phyloP scores from a whole-genome alignment of 2,888 invertebrate species.

The Euspilapteryx auroguttella region DNA sequence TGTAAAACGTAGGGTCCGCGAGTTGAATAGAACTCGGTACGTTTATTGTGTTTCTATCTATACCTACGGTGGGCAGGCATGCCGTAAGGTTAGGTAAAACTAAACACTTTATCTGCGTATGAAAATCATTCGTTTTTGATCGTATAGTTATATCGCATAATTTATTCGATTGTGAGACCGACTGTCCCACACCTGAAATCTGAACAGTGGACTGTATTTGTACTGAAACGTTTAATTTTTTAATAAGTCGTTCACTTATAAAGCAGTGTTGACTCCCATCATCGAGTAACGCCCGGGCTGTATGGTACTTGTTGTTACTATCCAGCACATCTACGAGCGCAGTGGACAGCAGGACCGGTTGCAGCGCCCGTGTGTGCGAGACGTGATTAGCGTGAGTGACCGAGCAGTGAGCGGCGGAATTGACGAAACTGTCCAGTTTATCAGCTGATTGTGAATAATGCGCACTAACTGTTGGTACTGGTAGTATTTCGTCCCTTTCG shows the following conservation, averaged over 20 bases:
- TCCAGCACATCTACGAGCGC: conserved; percentile 9
- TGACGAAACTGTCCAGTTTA: no score
- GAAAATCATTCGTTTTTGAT: conserved; percentile 7
- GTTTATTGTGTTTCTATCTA: background rate
- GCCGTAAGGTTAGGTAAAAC: conserved; percentile 6
- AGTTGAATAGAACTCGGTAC: conserved; percentile 6
- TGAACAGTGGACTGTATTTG: conserved; percentile 7
- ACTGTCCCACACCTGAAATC: conserved; percentile 9
- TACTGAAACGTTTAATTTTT: conserved; percentile 5
- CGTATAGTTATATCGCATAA: conserved; percentile 7
- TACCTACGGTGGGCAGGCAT: conserved; percentile 4
- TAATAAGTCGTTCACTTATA: background rate
- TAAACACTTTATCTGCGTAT: conserved; percentile 7
- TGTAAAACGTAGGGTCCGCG: conserved; percentile 7
- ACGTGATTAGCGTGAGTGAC: no score
- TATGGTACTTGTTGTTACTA: conserved; percentile 7
- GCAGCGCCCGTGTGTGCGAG: no score
- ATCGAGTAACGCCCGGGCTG: conserved; percentile 9
- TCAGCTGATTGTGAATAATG: no score
- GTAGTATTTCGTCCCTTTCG: no score
- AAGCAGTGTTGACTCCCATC: conserved; percentile 8
- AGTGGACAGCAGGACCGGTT: conserved; percentile 10
- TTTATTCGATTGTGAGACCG: conserved; percentile 7
- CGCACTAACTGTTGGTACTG: no score
- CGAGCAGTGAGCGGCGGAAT: no score